A percentile compares a stretch with the other conserved stretches of the same genome.
phyloP scores from a whole-genome alignment of 1,140 invertebrate species.

The Anoplolepis gracilipes region DNA sequence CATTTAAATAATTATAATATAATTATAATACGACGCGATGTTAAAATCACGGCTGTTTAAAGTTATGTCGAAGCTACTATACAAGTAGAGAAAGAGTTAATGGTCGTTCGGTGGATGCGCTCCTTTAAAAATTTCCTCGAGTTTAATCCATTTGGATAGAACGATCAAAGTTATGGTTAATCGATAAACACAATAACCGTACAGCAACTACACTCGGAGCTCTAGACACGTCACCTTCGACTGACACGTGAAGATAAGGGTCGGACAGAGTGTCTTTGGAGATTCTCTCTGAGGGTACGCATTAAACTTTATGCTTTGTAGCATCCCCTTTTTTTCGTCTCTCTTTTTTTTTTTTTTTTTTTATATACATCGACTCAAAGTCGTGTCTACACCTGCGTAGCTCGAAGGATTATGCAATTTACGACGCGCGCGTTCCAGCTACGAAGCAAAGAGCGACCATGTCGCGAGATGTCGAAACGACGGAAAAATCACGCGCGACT shows the following conservation, averaged over 20 bases:
- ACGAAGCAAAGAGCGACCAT: not conserved
- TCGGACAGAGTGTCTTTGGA: not conserved
- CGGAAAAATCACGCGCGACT: not conserved
- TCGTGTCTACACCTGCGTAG: conserved; percentile 34
- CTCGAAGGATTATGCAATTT: conserved; percentile 43
- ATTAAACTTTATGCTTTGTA: not conserved
- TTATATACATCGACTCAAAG: not conserved
- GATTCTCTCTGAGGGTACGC: not conserved
- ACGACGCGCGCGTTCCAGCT: conserved; percentile 4
- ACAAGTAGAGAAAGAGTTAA: not conserved
- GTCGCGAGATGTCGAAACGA: conserved; percentile 2
- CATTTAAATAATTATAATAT: not conserved
- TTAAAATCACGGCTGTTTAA: not conserved
- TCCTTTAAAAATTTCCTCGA: conserved; percentile 17
- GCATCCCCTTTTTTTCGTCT: not conserved
- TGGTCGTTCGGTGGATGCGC: not conserved
- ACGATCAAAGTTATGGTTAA: conserved; percentile 17
- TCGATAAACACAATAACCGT: conserved; percentile 26
- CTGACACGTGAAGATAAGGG: not conserved
- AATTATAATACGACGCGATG: not conserved
- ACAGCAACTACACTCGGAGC: not conserved
- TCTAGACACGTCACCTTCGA: not conserved
- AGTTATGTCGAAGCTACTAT: not conserved
- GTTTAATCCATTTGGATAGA: not conserved
- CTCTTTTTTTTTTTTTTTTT: too few species aligned